These are phyloP conservation scores for Stomorhina lunata DNA, from an alignment of 2,888 invertebrate species.

Conservation along the genomic window DNA sequence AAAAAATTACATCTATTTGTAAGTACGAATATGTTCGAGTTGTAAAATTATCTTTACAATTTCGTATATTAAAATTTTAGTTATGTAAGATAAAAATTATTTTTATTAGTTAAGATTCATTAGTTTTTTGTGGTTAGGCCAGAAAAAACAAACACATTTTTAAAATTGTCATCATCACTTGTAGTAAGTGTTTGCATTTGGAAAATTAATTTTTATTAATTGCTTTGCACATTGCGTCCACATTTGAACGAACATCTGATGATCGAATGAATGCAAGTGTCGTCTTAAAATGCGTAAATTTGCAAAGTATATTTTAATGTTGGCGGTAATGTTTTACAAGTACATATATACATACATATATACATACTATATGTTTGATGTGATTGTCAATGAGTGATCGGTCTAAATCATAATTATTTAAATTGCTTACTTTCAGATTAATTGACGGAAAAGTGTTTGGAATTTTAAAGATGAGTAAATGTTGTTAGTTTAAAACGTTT, in stretches of 20 bases:
- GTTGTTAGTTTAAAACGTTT: no score
- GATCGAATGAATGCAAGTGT: no score
- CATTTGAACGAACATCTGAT: no score
- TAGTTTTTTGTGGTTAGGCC: neutral
- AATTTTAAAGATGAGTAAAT: neutral
- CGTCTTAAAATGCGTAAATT: no score
- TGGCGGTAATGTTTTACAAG: neutral
- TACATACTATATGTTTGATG: neutral
- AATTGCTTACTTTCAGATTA: neutral
- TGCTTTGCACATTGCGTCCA: neutral
- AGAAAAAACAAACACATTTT: neutral
- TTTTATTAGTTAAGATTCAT: constrained; percentile 27
- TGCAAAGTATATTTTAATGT: neutral
- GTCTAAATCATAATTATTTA: neutral
- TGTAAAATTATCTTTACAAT: neutral
- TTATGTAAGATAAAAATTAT: constrained; percentile 31
- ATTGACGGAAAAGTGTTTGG: neutral
- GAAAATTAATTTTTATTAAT: neutral
- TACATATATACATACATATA: neutral
- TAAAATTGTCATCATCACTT: constrained; percentile 27
- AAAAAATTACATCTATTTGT: neutral
- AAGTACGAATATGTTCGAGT: neutral
- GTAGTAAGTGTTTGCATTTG: constrained; percentile 9
- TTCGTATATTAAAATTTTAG: neutral
- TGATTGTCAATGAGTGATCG: neutral